Conservation (phyloP, 2,888 invertebrate species). For the Craniophora ligustri region DNA sequence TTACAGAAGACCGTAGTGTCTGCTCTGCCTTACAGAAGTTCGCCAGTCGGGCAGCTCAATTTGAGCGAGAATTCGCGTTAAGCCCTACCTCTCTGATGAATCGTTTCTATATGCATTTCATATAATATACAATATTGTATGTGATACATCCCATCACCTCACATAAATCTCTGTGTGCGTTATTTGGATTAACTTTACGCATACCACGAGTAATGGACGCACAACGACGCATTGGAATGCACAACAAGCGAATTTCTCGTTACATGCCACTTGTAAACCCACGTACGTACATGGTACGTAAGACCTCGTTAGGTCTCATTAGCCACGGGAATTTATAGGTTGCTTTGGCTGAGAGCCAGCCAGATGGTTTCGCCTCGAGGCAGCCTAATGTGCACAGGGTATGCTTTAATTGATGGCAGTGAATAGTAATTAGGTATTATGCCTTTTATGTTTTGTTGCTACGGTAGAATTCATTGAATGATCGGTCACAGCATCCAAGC, state of each 20-base stretch:
- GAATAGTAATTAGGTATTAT: slow-evolving; percentile 31
- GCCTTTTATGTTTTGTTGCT: background rate
- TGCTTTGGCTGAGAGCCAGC: slow-evolving; percentile 36
- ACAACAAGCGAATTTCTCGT: slow-evolving; percentile 1
- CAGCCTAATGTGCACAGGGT: slow-evolving; percentile 29
- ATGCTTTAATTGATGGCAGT: slow-evolving; percentile 34
- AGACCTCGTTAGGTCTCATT: slow-evolving; percentile 14
- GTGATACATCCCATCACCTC: background rate
- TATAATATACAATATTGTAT: too few species aligned
- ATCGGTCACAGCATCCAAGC: too few species aligned
- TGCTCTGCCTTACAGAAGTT: too few species aligned
- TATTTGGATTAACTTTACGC: background rate
- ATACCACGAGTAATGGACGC: background rate
- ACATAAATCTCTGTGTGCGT: background rate
- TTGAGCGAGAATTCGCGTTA: too few species aligned
- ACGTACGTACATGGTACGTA: slow-evolving; percentile 4
- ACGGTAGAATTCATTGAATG: too few species aligned
- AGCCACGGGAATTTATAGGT: slow-evolving; percentile 14
- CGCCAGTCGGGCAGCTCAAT: too few species aligned
- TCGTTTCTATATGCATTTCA: too few species aligned
- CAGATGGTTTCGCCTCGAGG: slow-evolving; percentile 30
- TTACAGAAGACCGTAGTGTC: too few species aligned
- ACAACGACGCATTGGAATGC: background rate
- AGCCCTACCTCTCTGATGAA: too few species aligned
- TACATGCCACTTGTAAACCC: slow-evolving; percentile 2